Evolutionary conservation across 2,888 invertebrate species (phyloP).

Genomic region (Peribatodes rhomboidaria): DNA sequence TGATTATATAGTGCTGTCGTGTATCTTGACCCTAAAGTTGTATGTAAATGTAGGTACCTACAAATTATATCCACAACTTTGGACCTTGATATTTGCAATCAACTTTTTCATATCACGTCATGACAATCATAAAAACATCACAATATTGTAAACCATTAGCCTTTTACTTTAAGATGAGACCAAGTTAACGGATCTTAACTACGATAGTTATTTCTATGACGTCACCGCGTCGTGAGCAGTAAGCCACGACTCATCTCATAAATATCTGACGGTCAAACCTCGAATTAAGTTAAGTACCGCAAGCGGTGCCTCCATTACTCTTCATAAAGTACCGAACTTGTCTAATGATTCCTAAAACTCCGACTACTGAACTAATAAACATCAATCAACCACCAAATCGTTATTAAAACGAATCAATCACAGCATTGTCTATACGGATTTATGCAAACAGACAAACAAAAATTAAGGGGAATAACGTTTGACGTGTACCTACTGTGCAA

Average conservation of each 20-base stretch:
- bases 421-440: slow-evolving; percentile 82
- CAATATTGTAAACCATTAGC: slow-evolving; percentile 16
- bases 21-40: no score
- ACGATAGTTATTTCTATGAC: slow-evolving; percentile 56
- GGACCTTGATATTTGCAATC: neutral
- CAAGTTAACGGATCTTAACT: slow-evolving; percentile 49
- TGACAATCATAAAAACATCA: slow-evolving; percentile 2
- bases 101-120: neutral
- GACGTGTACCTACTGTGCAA: slow-evolving; percentile 87
- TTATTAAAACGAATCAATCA: slow-evolving; percentile 85
- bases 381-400: slow-evolving; percentile 81
- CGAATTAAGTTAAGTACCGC: slow-evolving; percentile 83
- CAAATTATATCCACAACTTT: neutral
- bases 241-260: slow-evolving; percentile 67
- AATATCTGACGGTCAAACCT: slow-evolving; percentile 76
- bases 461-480: slow-evolving; percentile 84
- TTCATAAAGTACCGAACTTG: slow-evolving; percentile 80
- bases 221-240: slow-evolving; percentile 69
- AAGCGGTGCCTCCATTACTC: slow-evolving; percentile 78
- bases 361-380: slow-evolving; percentile 86
- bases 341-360: slow-evolving; percentile 84
- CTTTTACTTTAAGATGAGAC: slow-evolving; percentile 18
- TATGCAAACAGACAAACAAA: slow-evolving; percentile 83
- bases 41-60: no score
- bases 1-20: no score